Percentiles rank a stretch among this genome's conserved stretches.
phyloP scores from a whole-genome alignment of 53 echinoderm and acorn worm genomes.

The Hippasteria phrygiana region DNA sequence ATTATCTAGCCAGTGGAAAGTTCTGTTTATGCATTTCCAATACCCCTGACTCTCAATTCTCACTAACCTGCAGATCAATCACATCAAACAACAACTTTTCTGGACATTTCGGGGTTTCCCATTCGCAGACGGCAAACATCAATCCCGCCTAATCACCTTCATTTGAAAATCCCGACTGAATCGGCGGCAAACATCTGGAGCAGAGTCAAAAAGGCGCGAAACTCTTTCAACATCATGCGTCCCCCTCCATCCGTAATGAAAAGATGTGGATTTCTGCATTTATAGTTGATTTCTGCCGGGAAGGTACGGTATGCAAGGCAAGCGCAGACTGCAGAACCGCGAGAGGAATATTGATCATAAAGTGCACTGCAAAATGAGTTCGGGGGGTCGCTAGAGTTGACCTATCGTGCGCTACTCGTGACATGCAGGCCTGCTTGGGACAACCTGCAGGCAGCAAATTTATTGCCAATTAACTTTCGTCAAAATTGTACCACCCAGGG shows the following conservation, averaged over 20 bases:
- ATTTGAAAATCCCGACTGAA: conserved; percentile 37
- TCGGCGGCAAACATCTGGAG: conserved; percentile 37
- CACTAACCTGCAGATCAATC: background rate
- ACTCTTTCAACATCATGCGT: background rate
- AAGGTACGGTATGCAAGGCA: background rate
- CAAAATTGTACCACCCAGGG: no score
- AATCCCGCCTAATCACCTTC: conserved; percentile 21
- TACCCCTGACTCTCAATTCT: background rate
- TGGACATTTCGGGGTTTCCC: background rate
- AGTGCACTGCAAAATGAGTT: background rate
- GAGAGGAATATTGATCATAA: conserved; percentile 28
- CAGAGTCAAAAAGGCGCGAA: conserved; percentile 34
- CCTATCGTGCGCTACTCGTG: background rate
- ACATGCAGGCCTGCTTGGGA: background rate
- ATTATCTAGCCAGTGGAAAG: no score
- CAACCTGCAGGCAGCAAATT: no score
- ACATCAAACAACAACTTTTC: background rate
- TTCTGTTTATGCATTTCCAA: background rate
- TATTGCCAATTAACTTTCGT: no score
- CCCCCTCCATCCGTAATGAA: background rate
- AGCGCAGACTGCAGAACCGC: no score
- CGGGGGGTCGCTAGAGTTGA: background rate
- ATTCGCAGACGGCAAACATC: conserved; percentile 41
- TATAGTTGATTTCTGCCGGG: background rate
- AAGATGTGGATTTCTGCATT: background rate